These are phyloP conservation scores for Apostichopus japonicus DNA, from an alignment of 35 echinoderm and acorn worm species.

Conservation along the genomic window DNA sequence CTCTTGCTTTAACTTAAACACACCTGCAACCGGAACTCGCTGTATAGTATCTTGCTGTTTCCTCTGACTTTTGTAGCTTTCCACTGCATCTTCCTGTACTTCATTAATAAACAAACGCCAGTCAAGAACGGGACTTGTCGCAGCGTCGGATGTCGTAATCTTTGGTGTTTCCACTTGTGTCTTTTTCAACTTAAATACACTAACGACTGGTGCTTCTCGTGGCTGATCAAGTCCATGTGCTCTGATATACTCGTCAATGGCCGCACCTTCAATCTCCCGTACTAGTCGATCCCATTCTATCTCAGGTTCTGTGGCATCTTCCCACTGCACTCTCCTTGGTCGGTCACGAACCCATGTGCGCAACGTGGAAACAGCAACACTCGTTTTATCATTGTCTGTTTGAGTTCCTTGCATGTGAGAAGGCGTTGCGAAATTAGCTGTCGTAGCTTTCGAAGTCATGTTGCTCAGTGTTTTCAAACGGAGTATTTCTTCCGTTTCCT, in stretches of 20 bases:
- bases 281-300: slow-evolving; percentile 24
- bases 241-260: slow-evolving; percentile 31
- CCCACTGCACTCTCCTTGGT: slow-evolving; percentile 5
- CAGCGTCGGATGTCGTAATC: not conserved
- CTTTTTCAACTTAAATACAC: slow-evolving; percentile 52
- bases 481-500: slow-evolving; percentile 48
- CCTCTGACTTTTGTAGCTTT: slow-evolving; percentile 19
- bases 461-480: not conserved
- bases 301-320: slow-evolving; percentile 42
- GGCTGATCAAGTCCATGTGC: slow-evolving; percentile 50
- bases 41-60: not conserved
- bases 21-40: slow-evolving; percentile 11
- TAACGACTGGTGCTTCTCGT: slow-evolving; percentile 33
- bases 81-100: slow-evolving; percentile 39
- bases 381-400: slow-evolving; percentile 5
- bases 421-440: not conserved
- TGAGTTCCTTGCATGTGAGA: slow-evolving; percentile 16
- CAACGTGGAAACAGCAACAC: slow-evolving; percentile 51
- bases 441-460: slow-evolving; percentile 41
- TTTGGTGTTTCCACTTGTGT: not conserved
- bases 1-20: slow-evolving; percentile 56
- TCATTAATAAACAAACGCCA: slow-evolving; percentile 29
- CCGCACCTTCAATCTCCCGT: slow-evolving; percentile 17
- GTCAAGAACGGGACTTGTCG: not conserved
- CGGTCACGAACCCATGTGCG: slow-evolving; percentile 50